Conservation (phyloP, 35 echinoderm and acorn worm genomes). For the Stichopus chloronotus region DNA sequence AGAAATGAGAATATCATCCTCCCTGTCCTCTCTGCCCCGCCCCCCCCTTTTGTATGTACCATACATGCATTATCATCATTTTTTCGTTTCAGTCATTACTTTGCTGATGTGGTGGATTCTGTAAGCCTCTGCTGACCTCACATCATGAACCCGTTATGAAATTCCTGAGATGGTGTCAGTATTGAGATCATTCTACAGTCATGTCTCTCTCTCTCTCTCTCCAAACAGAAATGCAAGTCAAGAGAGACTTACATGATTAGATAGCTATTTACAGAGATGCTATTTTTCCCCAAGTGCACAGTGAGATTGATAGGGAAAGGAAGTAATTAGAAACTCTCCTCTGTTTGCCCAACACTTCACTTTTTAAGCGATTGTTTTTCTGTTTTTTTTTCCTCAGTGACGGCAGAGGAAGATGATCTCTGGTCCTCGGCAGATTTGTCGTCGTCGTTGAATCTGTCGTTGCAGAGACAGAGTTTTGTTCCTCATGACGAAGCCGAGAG, state of each 20-base stretch:
- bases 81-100: no score
- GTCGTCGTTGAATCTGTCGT: neutral
- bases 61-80: no score
- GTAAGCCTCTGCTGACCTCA: no score
- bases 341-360: neutral
- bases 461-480: neutral
- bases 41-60: no score
- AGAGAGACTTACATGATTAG: neutral
- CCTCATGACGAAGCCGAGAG: neutral
- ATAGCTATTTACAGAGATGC: neutral
- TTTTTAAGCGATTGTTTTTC: neutral
- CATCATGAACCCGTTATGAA: neutral
- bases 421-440: conserved; percentile 50
- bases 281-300: neutral
- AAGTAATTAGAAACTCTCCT: neutral
- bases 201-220: neutral
- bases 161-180: neutral
- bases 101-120: no score
- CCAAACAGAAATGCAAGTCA: neutral
- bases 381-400: conserved; percentile 38
- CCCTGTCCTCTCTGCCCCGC: no score
- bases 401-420: conserved; percentile 50
- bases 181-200: neutral
- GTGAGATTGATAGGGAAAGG: neutral
- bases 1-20: no score